Evolutionary conservation across 2,888 invertebrate genomes (phyloP), one percentile per base, ranked within the genome.

Genomic region (Tiliacea aurago): DNA sequence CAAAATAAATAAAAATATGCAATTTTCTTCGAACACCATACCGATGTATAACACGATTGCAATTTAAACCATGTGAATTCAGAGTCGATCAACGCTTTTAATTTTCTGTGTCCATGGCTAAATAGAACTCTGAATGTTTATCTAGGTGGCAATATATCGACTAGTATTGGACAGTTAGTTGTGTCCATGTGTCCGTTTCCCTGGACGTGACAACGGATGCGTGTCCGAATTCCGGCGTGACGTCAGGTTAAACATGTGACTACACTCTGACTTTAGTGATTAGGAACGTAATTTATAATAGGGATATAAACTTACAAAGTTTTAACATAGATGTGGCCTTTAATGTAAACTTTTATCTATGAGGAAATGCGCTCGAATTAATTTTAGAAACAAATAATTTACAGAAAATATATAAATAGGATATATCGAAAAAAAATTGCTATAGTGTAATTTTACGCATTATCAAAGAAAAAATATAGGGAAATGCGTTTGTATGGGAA

Each of bases 231-330:
- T 62, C 73, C 73, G 13, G n/a, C 47, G 61, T 72, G 61, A 64
- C 63, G 64, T 75, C 75, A 53, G 51, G 64, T 83, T 75, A 59
- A 47, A 58, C 73, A 67, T 43, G 61, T 61, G 47, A 62, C 51
- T 73, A 49, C 49, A 37, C 59, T n/a, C n/a, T 2, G 15, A 47
- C 18, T 18, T 3, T 13, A 13, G 33, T 41, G 18, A 64, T 59
- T 63, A 64, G 37, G 1, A 9, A 1, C n/a, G 18, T n/a, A 41
- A 45, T 58, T 51, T 47, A 53, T 15, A 28, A n/a, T 1, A 5
- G 10, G 5, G 28, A 5, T n/a, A 10, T 20, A n/a, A 9, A 15
- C 2, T 49, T 33, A 13, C 13, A 18, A n/a, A n/a, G n/a, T n/a
- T n/a, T n/a, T n/a, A n/a, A n/a, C n/a, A n/a, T n/a, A n/a, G n/a